Conservation (phyloP, 2,797 vertebrate genomes). For the Alexandromys oeconomus region DNA sequence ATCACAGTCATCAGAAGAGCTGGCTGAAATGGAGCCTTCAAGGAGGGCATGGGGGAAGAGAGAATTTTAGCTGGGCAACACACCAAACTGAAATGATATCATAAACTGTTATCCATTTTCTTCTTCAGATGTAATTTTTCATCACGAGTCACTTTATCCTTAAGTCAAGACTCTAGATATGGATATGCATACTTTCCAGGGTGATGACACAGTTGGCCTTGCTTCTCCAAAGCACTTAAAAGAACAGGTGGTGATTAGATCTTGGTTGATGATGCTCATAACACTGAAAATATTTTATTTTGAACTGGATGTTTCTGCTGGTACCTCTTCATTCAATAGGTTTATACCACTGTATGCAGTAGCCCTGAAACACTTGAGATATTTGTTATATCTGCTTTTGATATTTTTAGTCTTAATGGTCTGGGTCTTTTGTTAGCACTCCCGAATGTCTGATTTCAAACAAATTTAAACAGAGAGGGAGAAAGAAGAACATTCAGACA, state of each 20-base stretch:
- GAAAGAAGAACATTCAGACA: constrained; percentile 38
- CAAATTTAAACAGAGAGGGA: constrained; percentile 56
- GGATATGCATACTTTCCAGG: constrained; percentile 57
- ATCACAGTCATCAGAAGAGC: constrained; percentile 2
- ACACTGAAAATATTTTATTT: constrained; percentile 64
- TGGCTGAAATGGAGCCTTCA: neutral
- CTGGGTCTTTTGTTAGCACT: constrained; percentile 33
- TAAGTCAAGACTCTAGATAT: constrained; percentile 49
- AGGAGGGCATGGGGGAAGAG: neutral
- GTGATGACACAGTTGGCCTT: constrained; percentile 24
- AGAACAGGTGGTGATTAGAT: constrained; percentile 42
- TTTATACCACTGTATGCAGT: constrained; percentile 29
- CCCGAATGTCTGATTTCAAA: constrained; percentile 48
- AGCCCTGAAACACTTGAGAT: constrained; percentile 1
- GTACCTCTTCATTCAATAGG: constrained; percentile 14
- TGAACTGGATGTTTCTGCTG: constrained; percentile 5
- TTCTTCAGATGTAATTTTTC: constrained; percentile 64
- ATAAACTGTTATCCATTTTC: constrained; percentile 58
- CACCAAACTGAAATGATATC: constrained; percentile 47
- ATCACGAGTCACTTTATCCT: constrained; percentile 63
- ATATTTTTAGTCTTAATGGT: constrained; percentile 60
- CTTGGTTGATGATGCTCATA: constrained; percentile 19
- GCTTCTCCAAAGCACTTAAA: constrained; percentile 61
- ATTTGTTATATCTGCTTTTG: constrained; percentile 49
- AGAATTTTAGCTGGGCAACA: constrained; percentile 50